Conservation (phyloP, 2,888 invertebrate genomes). For the Cistogaster globosa region DNA sequence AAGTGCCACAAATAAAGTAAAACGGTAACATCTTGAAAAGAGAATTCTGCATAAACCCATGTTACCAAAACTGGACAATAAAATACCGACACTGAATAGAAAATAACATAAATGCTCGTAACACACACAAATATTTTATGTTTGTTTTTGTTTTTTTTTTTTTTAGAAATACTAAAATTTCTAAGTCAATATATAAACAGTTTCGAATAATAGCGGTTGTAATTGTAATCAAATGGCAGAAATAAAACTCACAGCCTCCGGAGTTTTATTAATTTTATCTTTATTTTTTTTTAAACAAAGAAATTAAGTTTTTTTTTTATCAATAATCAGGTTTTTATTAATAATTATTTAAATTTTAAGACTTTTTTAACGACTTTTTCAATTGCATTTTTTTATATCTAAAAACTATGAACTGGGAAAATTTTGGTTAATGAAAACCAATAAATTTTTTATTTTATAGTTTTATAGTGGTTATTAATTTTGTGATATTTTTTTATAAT, state of each 20-base stretch:
- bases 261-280: no score
- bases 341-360: not conserved
- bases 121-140: slow-evolving; percentile 1
- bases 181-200: not conserved
- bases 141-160: not conserved
- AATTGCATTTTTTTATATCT: no score
- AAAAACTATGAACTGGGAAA: no score
- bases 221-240: slow-evolving; percentile 17
- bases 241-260: slow-evolving; percentile 4
- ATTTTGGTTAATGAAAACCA: no score
- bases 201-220: slow-evolving; percentile 12
- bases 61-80: slow-evolving; percentile 29
- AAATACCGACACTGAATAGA: slow-evolving; percentile 34
- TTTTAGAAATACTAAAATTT: no score
- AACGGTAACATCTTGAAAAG: slow-evolving; percentile 67
- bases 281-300: no score
- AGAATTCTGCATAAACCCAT: slow-evolving; percentile 50
- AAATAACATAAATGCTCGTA: slow-evolving; percentile 3
- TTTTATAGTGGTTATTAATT: no score
- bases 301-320: no score
- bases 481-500: no score
- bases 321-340: not conserved
- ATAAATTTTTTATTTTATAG: no score
- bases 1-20: slow-evolving; percentile 69
- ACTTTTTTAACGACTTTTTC: no score